Evolutionary conservation across 2,888 invertebrate species (phyloP).

Genomic region (Ophion ventricosus): DNA sequence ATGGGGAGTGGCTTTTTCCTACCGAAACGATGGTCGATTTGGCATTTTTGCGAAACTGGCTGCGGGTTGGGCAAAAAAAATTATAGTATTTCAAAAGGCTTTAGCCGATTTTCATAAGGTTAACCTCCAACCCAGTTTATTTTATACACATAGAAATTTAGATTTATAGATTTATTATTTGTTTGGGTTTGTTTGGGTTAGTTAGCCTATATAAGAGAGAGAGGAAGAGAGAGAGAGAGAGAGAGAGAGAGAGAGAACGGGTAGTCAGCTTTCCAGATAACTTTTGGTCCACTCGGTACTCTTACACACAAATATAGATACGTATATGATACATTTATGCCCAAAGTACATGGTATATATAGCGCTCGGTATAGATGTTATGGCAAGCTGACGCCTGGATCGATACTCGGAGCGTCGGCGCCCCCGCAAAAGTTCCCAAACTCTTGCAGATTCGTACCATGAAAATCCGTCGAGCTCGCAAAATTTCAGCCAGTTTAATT

Average conservation of each 20-base stretch:
- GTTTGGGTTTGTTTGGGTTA: too few relatives aligned
- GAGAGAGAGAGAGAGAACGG: background rate
- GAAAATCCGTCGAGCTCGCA: conserved; percentile 21
- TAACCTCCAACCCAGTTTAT: too few relatives aligned
- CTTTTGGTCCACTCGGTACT: conserved; percentile 29
- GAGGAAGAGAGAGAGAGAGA: too few relatives aligned
- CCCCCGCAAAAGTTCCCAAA: conserved; percentile 68
- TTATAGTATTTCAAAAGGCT: too few relatives aligned
- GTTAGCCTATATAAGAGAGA: too few relatives aligned
- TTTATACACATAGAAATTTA: too few relatives aligned
- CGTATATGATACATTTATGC: conserved; percentile 33
- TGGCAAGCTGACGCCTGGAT: conserved; percentile 83
- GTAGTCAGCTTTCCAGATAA: background rate
- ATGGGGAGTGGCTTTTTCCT: too few relatives aligned
- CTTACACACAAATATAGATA: background rate
- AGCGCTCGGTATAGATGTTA: conserved; percentile 78
- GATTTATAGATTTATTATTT: too few relatives aligned
- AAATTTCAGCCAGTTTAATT: background rate
- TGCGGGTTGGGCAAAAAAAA: too few relatives aligned
- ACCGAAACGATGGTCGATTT: too few relatives aligned
- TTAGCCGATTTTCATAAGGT: too few relatives aligned
- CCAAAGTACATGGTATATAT: conserved; percentile 25
- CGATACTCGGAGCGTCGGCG: conserved; percentile 80
- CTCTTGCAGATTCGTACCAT: conserved; percentile 38
- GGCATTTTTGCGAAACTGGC: too few relatives aligned